Evolutionary conservation across 2,113 vertebrate species (phyloP).

Genomic region (Mus pahari): DNA sequence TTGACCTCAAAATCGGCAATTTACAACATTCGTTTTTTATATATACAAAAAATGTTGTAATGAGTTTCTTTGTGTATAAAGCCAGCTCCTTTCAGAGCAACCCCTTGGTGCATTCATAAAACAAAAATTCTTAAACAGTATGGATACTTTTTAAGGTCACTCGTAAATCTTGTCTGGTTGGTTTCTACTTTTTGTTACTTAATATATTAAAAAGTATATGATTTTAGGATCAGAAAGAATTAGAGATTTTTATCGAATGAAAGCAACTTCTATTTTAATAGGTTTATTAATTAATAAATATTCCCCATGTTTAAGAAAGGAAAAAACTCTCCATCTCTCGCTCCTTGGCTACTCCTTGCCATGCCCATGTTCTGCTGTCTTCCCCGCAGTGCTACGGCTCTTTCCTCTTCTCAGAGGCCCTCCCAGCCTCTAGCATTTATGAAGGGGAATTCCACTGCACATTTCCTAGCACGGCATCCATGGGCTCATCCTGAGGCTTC

Average conservation of each 20-base stretch:
- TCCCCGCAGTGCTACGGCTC: not conserved
- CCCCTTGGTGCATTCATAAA: not conserved
- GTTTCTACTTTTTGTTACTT: not conserved
- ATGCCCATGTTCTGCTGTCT: not conserved
- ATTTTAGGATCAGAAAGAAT: not conserved
- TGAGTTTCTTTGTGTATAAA: not conserved
- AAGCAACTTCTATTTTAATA: not conserved
- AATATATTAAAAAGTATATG: not conserved
- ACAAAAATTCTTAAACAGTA: not conserved
- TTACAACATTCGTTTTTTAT: not conserved
- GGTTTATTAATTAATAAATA: not conserved
- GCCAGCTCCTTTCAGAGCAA: not conserved
- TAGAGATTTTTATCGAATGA: conserved; percentile 1
- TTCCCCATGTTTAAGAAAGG: conserved; percentile 1
- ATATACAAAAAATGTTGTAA: not conserved
- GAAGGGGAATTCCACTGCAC: conserved; percentile 15
- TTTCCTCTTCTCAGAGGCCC: not conserved
- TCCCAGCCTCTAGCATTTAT: conserved; percentile 26
- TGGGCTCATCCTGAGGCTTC: not conserved
- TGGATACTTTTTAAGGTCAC: not conserved
- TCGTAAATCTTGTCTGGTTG: not conserved
- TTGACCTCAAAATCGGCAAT: not conserved
- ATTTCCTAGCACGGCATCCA: not conserved
- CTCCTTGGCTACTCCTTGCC: not conserved
- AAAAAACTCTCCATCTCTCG: not conserved